phyloP scores from a whole-genome alignment of 2,888 invertebrate genomes.

The Drosophila kokeensis region DNA sequence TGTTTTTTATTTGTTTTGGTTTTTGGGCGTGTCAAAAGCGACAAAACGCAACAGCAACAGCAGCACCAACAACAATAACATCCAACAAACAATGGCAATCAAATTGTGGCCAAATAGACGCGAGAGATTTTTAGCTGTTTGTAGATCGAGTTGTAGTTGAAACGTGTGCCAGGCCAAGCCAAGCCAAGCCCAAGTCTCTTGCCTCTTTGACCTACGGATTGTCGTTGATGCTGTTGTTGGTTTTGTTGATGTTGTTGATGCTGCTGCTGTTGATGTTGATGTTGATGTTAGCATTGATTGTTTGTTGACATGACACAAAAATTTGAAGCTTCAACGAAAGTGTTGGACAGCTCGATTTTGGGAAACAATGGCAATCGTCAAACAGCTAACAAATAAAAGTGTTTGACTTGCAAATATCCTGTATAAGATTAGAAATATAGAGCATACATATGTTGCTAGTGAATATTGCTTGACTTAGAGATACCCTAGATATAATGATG shows the following conservation, averaged over 20 bases:
- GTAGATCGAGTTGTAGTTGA: slow-evolving; percentile 17
- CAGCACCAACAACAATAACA: slow-evolving; percentile 16
- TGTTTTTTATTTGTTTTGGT: slow-evolving; percentile 12
- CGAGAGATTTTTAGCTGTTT: slow-evolving; percentile 23
- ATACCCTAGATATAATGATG: not conserved
- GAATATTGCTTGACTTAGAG: not conserved
- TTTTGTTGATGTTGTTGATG: slow-evolving; percentile 1
- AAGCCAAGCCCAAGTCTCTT: slow-evolving; percentile 35
- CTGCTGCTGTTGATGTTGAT: slow-evolving; percentile 26
- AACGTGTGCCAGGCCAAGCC: slow-evolving; percentile 45
- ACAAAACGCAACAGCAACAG: slow-evolving; percentile 20
- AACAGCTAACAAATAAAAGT: not conserved
- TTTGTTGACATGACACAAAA: slow-evolving; percentile 49
- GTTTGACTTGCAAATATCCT: slow-evolving; percentile 1
- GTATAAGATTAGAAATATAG: not conserved
- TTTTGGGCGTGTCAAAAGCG: slow-evolving; percentile 37
- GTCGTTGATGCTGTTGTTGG: slow-evolving; percentile 27
- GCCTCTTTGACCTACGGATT: slow-evolving; percentile 1
- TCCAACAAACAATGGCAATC: slow-evolving; percentile 56
- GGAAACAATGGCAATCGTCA: not conserved
- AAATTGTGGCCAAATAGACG: slow-evolving; percentile 58
- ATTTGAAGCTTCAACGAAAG: slow-evolving; percentile 36
- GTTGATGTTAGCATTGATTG: slow-evolving; percentile 36
- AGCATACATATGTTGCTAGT: not conserved
- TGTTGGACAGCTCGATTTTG: slow-evolving; percentile 20